These are phyloP conservation scores for Nesometra sesokonis DNA, from an alignment of 35 echinoderm and acorn worm species.

Conservation along the genomic window DNA sequence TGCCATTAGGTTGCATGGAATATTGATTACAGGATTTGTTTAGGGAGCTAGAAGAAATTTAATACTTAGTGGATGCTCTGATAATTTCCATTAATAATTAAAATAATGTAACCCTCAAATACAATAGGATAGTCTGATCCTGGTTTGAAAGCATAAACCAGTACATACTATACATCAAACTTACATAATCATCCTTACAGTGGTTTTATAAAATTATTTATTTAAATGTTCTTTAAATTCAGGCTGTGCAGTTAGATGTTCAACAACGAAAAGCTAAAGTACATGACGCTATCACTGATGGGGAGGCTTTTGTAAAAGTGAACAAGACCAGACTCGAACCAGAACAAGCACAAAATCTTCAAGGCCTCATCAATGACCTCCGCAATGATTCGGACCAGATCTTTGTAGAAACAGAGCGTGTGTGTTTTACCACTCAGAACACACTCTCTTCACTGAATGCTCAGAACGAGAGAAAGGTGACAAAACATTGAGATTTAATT, in stretches of 20 bases:
- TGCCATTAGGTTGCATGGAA: too few species aligned
- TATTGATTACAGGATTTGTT: too few species aligned
- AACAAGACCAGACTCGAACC: constrained; percentile 51
- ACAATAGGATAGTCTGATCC: too few species aligned
- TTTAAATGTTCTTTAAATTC: not conserved
- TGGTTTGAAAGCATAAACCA: too few species aligned
- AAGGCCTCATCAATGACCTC: constrained; percentile 62
- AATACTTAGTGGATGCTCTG: too few species aligned
- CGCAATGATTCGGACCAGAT: constrained; percentile 54
- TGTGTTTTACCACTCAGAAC: constrained; percentile 61
- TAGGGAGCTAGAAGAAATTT: too few species aligned
- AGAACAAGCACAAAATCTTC: constrained; percentile 68
- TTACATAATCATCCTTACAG: too few species aligned
- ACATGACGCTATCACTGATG: constrained; percentile 63
- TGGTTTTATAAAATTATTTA: too few species aligned
- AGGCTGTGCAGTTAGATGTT: not conserved
- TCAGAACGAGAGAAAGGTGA: constrained; percentile 61
- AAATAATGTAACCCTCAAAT: too few species aligned
- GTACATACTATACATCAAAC: too few species aligned
- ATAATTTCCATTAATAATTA: too few species aligned
- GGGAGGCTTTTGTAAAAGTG: constrained; percentile 67
- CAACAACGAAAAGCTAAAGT: constrained; percentile 41
- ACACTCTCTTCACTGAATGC: constrained; percentile 42
- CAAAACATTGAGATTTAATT: too few species aligned
- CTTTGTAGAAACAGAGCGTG: constrained; percentile 54